These are phyloP conservation scores for Phrynocephalus versicolor DNA, from an alignment of 2,113 vertebrate species.

Conservation along the genomic window DNA sequence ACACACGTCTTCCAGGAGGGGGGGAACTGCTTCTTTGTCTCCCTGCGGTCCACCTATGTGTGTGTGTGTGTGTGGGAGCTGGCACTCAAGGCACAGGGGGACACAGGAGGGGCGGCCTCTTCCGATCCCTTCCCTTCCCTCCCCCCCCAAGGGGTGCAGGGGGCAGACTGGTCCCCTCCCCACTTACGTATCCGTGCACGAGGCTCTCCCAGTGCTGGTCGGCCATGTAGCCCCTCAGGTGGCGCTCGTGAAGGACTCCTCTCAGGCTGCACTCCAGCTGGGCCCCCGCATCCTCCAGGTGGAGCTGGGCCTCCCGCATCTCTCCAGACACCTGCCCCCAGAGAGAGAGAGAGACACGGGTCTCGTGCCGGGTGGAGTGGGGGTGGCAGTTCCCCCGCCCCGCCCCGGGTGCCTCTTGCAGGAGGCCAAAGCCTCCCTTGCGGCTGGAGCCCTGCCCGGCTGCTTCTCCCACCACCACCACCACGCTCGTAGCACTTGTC, in stretches of 20 bases:
- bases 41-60: too few species aligned
- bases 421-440: too few species aligned
- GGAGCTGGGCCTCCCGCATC: conserved; percentile 69
- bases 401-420: too few species aligned
- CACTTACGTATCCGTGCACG: conserved; percentile 48
- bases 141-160: not conserved
- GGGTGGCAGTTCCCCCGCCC: too few species aligned
- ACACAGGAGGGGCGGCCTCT: not conserved
- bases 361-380: not conserved
- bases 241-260: conserved; percentile 77
- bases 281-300: conserved; percentile 58
- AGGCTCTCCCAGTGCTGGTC: conserved; percentile 80
- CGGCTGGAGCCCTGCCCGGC: too few species aligned
- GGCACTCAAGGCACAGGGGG: not conserved
- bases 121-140: not conserved
- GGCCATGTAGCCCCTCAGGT: conserved; percentile 74
- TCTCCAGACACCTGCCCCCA: conserved; percentile 74
- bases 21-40: too few species aligned
- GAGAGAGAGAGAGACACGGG: conserved; percentile 28
- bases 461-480: too few species aligned
- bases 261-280: conserved; percentile 76
- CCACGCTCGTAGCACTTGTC: too few species aligned
- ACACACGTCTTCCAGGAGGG: too few species aligned
- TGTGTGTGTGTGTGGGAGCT: too few species aligned
- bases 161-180: too few species aligned